Base-by-base conservation (phyloP, 2,113 vertebrate species). In the Periophthalmodon schlosseri region DNA sequence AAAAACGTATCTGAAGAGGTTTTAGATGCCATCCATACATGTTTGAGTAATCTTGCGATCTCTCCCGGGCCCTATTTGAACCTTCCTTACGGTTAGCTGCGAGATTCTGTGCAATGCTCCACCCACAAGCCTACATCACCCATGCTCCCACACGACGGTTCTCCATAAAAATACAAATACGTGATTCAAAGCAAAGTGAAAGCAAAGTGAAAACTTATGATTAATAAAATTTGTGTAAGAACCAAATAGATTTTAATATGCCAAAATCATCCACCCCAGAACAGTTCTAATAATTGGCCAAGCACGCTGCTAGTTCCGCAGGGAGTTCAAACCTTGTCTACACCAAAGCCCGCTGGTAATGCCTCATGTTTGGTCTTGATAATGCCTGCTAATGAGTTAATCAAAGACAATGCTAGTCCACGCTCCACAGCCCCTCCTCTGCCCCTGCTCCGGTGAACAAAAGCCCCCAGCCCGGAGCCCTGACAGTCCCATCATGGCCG, bases 351-450 rank as follows among this genome's bases (percentile, higher is more conserved):
- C 78, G 75, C 60, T 75, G 69, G 81, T 95, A 93, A 94, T 93
- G 91, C 90, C 87, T 93, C 92, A 87, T 93, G 91, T 93, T 94
- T 91, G 91, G 92, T 85, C 87, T 89, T 89, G 91, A 92, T 94
- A 91, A 92, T 92, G 91, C 91, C 87, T 80, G 72, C 86, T 94
- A 94, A 94, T 94, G 92, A 88, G 88, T 92, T 92, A 92, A 92
- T 94, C 91, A 88, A 91, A 92, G 87, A 89, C 87, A 89, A 89
- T 80, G 78, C 86, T 69, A 84, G 81, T 79, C 65, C 81, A 80
- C 33, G 28, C 15, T 36, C 33, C 86, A 83, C 81, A 86, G 80
- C 84, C 88, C 88, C 82, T 80, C 89, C 76, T 87, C 81, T 80
- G 86, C 23, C 83, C 88, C 83, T 80, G 86, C 91, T 87, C 88